Evolutionary conservation across 2,113 vertebrate species (phyloP).

Genomic region (Thalassoma bifasciatum): DNA sequence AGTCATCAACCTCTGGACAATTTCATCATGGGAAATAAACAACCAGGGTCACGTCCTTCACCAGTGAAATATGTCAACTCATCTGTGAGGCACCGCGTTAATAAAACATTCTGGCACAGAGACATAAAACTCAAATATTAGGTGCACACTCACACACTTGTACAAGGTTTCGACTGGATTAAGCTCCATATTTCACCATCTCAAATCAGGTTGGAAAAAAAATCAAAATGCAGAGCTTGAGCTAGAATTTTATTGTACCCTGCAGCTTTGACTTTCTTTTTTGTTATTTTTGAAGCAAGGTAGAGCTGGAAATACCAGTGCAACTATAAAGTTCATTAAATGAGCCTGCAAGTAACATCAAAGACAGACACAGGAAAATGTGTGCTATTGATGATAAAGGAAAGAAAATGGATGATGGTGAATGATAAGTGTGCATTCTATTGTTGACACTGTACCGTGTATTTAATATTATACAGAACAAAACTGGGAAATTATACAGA

Average conservation of each 20-base stretch:
- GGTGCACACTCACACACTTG: conserved; percentile 56
- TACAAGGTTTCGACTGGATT: conserved; percentile 51
- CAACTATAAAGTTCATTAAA: too few species aligned
- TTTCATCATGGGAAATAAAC: conserved; percentile 88
- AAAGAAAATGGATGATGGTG: too few species aligned
- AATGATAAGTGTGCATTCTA: background rate
- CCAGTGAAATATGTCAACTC: conserved; percentile 84
- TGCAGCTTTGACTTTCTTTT: conserved; percentile 23
- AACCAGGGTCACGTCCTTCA: conserved; percentile 89
- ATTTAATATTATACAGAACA: background rate
- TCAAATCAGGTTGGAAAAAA: conserved; percentile 7
- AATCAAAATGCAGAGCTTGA: conserved; percentile 5
- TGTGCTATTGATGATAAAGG: too few species aligned
- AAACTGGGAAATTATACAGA: background rate
- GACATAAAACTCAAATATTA: conserved; percentile 75
- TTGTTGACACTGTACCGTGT: background rate
- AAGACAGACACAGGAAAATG: background rate
- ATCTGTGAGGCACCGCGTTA: conserved; percentile 65
- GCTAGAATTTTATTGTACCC: conserved; percentile 22
- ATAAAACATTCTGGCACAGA: conserved; percentile 81
- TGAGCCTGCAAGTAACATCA: background rate
- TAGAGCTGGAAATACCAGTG: too few species aligned
- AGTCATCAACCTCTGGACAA: conserved; percentile 84
- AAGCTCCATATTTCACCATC: conserved; percentile 27
- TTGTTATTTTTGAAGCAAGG: background rate